phyloP scores from a whole-genome alignment of 2,888 invertebrate genomes.

The Chironomus tentans region DNA sequence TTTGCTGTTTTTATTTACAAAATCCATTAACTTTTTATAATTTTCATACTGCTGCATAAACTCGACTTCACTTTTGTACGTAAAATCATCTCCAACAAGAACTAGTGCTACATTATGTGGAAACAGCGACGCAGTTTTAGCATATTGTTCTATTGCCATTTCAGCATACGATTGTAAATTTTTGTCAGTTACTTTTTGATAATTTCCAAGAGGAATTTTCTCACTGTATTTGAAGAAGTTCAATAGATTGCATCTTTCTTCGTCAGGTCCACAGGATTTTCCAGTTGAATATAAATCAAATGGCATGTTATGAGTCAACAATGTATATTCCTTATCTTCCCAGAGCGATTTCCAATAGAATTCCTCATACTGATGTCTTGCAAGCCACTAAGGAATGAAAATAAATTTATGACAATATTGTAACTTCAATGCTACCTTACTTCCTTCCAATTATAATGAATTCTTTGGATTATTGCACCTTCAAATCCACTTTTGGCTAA shows the following conservation, averaged over 20 bases:
- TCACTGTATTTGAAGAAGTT: conserved; percentile 70
- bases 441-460: conserved; percentile 91
- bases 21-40: conserved; percentile 80
- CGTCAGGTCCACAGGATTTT: conserved; percentile 89
- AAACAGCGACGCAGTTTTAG: conserved; percentile 78
- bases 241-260: no score
- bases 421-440: neutral
- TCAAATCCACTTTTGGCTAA: conserved; percentile 73
- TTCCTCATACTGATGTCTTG: conserved; percentile 74
- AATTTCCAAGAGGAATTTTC: conserved; percentile 78
- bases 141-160: conserved; percentile 77
- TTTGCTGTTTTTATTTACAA: conserved; percentile 66
- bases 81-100: conserved; percentile 93
- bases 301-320: conserved; percentile 88
- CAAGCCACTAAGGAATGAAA: conserved; percentile 52
- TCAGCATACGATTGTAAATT: conserved; percentile 81
- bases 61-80: conserved; percentile 80
- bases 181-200: conserved; percentile 72
- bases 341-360: conserved; percentile 88
- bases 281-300: conserved; percentile 95
- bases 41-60: conserved; percentile 92
- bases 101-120: conserved; percentile 88
- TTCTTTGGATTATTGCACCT: conserved; percentile 84
- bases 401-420: no score
- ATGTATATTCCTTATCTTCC: conserved; percentile 44